Evolutionary conservation across 2,797 vertebrate species (phyloP), one percentile per base, ranked within the genome.

Genomic region (Ctenopoma kingsleyae): DNA sequence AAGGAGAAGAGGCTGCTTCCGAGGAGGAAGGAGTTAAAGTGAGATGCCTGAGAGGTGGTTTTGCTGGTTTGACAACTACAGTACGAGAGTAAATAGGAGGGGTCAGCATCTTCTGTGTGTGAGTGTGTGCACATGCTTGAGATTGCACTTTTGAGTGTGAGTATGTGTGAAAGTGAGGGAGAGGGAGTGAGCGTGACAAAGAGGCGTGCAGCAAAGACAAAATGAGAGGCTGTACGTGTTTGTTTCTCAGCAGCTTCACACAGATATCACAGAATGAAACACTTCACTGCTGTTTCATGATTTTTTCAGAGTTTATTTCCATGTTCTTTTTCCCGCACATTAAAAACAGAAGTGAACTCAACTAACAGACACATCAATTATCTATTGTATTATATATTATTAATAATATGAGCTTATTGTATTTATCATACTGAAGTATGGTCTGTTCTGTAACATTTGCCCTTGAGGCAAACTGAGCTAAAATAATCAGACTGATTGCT

Each of bases 51-150:
- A 69, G 73, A 86, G 78, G 74, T 78, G 71, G 58, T 88, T 89
- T 84, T 91, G 89, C 91, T 93, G 90, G 74, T 91, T 91, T 86
- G 75, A 87, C 87, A 88, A 86, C 87, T 86, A 78, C 55, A 63
- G 78, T 40, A 77, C 40, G 72, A 76, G 78, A 73, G 84, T 71
- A 87, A 93, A 91, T 66, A 74, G 5, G 67, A 91, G 64, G 80
- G 88, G 67, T 89, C 86, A 90, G 91, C 91, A 92, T 87, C 86
- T 87, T 87, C 73, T 73, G 8, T 41, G 32, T 49, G 20, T 81
- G 47, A 60, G 59, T 15, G 60, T 55, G 74, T 13, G 36, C 40
- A 48, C 72, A 73, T 79, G 73, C 67, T 73, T 78, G 69, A 71
- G 76, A 59, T 74, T 77, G 78, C 76, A 84, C 74, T 81, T 80